Percentiles rank a stretch among this genome's conserved stretches.
Evolutionary conservation across 2,797 vertebrate genomes (phyloP).

Genomic region (Streptopelia turtur): DNA sequence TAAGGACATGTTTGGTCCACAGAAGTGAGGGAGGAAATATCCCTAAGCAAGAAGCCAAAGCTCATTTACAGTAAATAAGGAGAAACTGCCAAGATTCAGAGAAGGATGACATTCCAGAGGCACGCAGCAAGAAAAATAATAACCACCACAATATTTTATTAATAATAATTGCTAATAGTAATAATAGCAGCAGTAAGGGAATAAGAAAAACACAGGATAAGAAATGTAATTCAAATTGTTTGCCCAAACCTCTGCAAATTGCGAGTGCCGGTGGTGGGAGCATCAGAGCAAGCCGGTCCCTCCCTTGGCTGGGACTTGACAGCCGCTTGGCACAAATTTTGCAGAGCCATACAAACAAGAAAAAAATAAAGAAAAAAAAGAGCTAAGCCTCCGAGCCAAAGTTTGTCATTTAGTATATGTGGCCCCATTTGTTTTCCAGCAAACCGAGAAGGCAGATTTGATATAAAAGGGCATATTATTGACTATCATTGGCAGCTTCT

Average conservation of each 20-base stretch:
- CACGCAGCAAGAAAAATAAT: not conserved
- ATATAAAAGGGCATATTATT: conserved; percentile 25
- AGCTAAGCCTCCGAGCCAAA: not conserved
- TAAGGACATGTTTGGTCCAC: not conserved
- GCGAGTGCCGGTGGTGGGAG: not conserved
- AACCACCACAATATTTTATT: not conserved
- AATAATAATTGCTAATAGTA: not conserved
- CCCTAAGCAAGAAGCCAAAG: not conserved
- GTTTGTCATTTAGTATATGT: not conserved
- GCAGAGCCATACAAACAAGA: not conserved
- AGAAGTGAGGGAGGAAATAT: not conserved
- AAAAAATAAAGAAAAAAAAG: not conserved
- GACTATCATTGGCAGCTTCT: conserved; percentile 29
- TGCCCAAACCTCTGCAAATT: not conserved
- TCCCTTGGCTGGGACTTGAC: not conserved
- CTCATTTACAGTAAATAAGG: not conserved
- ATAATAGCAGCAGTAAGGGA: not conserved
- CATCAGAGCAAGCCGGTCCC: not conserved
- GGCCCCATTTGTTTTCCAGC: not conserved
- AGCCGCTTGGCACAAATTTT: not conserved
- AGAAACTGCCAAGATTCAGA: not conserved
- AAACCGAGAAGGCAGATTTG: not conserved
- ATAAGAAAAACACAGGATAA: not conserved
- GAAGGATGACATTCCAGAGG: not conserved
- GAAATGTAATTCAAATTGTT: not conserved